Evolutionary conservation across 2,888 invertebrate genomes (phyloP).

Genomic region (Diarsia dahlii): DNA sequence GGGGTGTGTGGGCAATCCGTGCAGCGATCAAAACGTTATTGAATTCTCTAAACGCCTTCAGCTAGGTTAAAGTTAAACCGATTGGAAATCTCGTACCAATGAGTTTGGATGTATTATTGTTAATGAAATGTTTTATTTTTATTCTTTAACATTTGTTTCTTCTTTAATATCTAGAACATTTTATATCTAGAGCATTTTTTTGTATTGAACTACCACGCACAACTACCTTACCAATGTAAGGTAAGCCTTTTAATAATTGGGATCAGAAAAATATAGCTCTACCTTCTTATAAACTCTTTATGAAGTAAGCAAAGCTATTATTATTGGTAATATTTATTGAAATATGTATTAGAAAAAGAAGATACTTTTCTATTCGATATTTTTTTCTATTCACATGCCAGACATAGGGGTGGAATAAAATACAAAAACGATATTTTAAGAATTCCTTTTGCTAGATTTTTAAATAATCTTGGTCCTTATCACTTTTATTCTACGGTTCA

Average conservation of each 20-base stretch:
- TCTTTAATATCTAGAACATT: not conserved
- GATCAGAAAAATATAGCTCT: not conserved
- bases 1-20: slow-evolving; percentile 71
- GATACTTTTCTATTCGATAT: not conserved
- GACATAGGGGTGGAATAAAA: not conserved
- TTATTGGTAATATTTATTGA: not conserved
- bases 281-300: not conserved
- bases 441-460: not conserved
- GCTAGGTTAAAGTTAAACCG: slow-evolving; percentile 75
- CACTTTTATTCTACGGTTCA: not conserved
- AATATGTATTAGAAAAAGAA: not conserved
- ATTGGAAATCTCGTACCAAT: slow-evolving; percentile 61
- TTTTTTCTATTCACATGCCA: slow-evolving; percentile 3
- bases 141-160: not conserved
- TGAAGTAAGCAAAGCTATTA: not conserved
- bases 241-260: slow-evolving; percentile 8
- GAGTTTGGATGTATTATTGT: slow-evolving; percentile 34
- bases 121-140: slow-evolving; percentile 21
- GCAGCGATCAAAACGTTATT: slow-evolving; percentile 76
- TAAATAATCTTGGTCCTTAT: not conserved
- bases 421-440: not conserved
- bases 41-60: slow-evolving; percentile 73
- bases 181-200: not conserved
- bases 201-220: not conserved
- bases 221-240: not conserved